Evolutionary conservation across 2,113 vertebrate species (phyloP).

Genomic region (Myxocyprinus asiaticus): DNA sequence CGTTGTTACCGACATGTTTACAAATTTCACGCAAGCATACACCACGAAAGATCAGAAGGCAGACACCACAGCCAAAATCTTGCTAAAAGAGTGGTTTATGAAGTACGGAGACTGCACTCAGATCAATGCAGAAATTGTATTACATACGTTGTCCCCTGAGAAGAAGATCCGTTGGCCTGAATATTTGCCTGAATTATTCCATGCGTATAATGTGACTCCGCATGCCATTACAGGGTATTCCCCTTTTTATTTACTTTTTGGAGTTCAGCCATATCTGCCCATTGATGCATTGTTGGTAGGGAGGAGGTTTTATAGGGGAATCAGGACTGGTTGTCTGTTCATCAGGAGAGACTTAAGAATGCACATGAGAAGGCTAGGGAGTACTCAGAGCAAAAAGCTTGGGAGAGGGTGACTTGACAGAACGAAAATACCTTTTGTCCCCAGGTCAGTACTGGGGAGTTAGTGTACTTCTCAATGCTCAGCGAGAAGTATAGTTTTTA

Average conservation of each 20-base stretch:
- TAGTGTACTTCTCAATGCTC: not conserved
- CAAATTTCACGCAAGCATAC: not conserved
- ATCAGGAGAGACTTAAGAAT: not conserved
- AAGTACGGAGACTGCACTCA: not conserved
- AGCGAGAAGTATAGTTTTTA: no score
- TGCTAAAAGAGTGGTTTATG: not conserved
- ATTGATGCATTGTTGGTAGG: not conserved
- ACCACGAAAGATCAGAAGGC: not conserved
- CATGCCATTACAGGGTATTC: not conserved
- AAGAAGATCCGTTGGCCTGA: not conserved
- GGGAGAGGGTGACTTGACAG: not conserved
- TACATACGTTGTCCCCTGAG: not conserved
- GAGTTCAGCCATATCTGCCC: not conserved
- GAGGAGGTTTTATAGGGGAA: not conserved
- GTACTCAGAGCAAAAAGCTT: slow-evolving; percentile 3
- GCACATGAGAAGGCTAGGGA: slow-evolving; percentile 1
- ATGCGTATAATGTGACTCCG: not conserved
- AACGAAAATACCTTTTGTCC: not conserved
- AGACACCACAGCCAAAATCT: not conserved
- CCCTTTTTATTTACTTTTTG: not conserved
- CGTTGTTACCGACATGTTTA: not conserved
- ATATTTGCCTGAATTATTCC: slow-evolving; percentile 2
- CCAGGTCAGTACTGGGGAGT: not conserved
- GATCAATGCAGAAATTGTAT: not conserved
- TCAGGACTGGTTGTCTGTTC: slow-evolving; percentile 5